Evolutionary conservation across 2,113 vertebrate species (phyloP), one percentile per base, ranked within the genome.

Genomic region (Bubalus kerabau): DNA sequence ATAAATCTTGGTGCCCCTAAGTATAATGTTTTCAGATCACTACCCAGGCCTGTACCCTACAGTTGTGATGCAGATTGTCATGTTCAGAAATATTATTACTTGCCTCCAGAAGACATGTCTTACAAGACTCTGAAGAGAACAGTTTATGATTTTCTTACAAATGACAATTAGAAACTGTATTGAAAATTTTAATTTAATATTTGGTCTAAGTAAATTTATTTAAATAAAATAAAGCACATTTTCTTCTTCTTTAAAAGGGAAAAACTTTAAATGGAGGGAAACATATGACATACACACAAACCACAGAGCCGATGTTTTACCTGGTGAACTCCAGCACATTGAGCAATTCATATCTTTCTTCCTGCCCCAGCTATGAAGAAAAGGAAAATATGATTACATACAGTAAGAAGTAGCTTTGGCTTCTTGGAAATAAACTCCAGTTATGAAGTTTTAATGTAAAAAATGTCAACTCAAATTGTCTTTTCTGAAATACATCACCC

Each of bases 291-390:
- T 19, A 28, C 12, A 82, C 17, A 82, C 10, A 94, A 85, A 92
- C 76, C 19, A 82, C 21, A 95, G 43, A 92, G 64, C 24, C 83
- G n/a, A 36, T 85, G 30, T 88, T 64, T 98, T 99, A 99, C 99
- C 99, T 99, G 97, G 99, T 99, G 95, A 99, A 99, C 98, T 99
- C 99, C 97, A 99, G 98, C 54, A 99, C 99, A 5, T 99, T 99
- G 67, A 99, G 99, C 57, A 99, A 98, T 97, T 99, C 99, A 3
- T 99, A 99, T 98, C 98, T 98, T 98, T 99, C 99, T 98, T 99
- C 99, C 36, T 98, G 99, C 80, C 99, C 99, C 40, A 99, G 94
- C 99, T 99, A 95, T 46, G 97, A 80, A 97, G 43, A 78, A 83
- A 94, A 96, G 87, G 10, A 88, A 76, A 19, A 36, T 7, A 43